Conservation (phyloP, 1,140 invertebrate genomes). For the Bombus fervidus region DNA sequence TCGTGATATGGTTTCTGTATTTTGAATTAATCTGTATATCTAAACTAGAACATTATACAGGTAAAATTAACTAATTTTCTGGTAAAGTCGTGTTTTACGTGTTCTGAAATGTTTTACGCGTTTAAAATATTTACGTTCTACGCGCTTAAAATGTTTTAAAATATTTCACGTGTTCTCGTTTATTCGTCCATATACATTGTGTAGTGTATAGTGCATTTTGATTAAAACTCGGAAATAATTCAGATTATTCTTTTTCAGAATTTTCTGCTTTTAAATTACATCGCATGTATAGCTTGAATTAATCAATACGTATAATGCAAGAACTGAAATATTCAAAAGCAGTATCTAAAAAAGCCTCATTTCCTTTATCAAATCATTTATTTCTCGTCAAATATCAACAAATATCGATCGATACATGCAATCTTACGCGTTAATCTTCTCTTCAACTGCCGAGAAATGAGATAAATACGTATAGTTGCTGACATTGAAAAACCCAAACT, state of each 20-base stretch:
- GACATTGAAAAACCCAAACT: too few species aligned
- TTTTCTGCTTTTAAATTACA: neutral
- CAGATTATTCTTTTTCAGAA: neutral
- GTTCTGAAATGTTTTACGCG: neutral
- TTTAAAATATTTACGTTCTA: neutral
- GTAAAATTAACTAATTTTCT: neutral
- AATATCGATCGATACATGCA: too few species aligned
- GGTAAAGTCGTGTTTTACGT: neutral
- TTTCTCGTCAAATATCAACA: too few species aligned
- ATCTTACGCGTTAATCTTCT: too few species aligned
- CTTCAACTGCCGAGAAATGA: too few species aligned
- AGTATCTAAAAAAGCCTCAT: too few species aligned
- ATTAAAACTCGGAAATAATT: slow-evolving; percentile 8
- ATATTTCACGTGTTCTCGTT: neutral
- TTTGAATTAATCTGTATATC: too few species aligned
- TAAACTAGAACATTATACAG: too few species aligned
- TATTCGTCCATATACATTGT: neutral
- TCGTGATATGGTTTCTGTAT: neutral
- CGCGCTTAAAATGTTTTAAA: neutral
- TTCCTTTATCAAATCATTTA: too few species aligned
- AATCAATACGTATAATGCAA: neutral
- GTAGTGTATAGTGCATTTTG: neutral
- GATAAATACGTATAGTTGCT: too few species aligned
- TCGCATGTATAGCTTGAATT: neutral
- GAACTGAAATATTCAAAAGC: neutral